Conservation (phyloP, 2,888 invertebrate genomes). For the Noctua janthe region DNA sequence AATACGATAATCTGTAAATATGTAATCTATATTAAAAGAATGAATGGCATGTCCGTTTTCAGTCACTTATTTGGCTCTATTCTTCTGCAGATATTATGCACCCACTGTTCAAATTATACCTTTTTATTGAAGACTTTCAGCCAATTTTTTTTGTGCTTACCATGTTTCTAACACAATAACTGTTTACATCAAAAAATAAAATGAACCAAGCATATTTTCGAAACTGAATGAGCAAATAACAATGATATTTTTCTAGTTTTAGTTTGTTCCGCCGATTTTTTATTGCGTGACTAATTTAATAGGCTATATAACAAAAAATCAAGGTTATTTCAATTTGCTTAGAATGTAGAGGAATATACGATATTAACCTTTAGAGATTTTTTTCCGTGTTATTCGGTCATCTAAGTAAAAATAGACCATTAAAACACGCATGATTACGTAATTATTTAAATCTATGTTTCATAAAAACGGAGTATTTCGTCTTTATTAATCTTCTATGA, state of each 20-base stretch:
- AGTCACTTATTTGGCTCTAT: background rate
- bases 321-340: constrained; percentile 43
- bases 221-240: background rate
- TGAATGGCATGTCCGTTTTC: background rate
- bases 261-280: constrained; percentile 8
- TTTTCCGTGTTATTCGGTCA: constrained; percentile 49
- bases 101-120: background rate
- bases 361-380: constrained; percentile 55
- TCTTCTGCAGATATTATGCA: background rate
- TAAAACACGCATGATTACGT: constrained; percentile 37
- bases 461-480: constrained; percentile 4
- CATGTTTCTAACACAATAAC: background rate
- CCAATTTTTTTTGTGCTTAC: background rate
- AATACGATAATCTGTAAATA: background rate
- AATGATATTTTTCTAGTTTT: constrained; percentile 23
- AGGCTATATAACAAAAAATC: constrained; percentile 23
- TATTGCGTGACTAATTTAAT: constrained; percentile 18
- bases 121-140: background rate
- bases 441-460: constrained; percentile 24
- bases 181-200: too few species aligned
- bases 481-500: background rate
- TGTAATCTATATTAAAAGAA: background rate
- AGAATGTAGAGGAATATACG: constrained; percentile 39
- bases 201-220: background rate
- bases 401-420: constrained; percentile 56